These are phyloP conservation scores for Neelides sp. DNA, from an alignment of 1,140 invertebrate genomes.

Conservation along the genomic window DNA sequence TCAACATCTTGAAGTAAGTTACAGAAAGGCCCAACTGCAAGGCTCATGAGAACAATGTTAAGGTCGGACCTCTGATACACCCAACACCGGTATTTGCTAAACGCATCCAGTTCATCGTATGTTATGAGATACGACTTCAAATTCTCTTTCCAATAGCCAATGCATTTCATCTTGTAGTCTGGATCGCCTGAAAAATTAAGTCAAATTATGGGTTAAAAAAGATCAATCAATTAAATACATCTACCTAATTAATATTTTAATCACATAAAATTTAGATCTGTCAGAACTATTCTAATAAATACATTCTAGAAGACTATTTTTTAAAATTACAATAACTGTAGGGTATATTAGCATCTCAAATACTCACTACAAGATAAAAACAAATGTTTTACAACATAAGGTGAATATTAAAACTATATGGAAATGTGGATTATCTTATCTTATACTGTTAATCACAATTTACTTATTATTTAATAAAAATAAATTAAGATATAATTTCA, in stretches of 20 bases:
- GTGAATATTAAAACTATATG: too few species aligned
- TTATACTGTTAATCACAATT: background rate
- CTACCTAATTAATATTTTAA: too few species aligned
- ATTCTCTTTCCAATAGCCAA: constrained; percentile 97
- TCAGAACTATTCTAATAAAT: too few species aligned
- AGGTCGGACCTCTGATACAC: constrained; percentile 91
- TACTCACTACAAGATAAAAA: too few species aligned
- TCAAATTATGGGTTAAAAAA: too few species aligned
- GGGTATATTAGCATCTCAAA: too few species aligned
- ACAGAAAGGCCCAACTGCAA: constrained; percentile 81
- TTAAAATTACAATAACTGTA: too few species aligned
- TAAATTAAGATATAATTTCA: constrained; percentile 32
- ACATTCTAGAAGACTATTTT: too few species aligned
- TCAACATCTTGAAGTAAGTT: constrained; percentile 77
- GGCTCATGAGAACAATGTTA: constrained; percentile 76
- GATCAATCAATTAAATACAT: too few species aligned
- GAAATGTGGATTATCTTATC: too few species aligned
- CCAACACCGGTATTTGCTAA: constrained; percentile 93
- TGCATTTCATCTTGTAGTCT: constrained; percentile 93
- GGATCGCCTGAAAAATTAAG: constrained; percentile 56
- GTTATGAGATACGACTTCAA: constrained; percentile 92
- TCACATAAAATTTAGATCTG: too few species aligned
- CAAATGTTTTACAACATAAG: too few species aligned
- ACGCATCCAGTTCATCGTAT: constrained; percentile 88
- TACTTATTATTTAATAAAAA: background rate